Base-by-base conservation (phyloP, 2,888 invertebrate genomes). In the Tenthredo scrophulariae region DNA sequence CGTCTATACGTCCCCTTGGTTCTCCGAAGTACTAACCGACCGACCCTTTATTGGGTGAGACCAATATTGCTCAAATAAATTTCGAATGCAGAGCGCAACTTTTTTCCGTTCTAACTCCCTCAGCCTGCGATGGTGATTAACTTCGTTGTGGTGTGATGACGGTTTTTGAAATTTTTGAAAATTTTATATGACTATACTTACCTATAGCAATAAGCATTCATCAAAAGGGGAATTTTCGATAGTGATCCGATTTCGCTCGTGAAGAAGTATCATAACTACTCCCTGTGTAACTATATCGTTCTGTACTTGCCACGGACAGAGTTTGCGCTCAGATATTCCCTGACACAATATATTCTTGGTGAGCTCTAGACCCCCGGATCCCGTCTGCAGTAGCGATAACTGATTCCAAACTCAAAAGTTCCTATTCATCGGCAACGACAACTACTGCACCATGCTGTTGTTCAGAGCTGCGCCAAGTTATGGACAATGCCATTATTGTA, bases 21-120 rank as follows among this genome's bases (percentile, higher is more conserved):
- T 77, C 33, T 77, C n/a, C 26, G 43, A 74, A 40, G 77, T 77
- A 77, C 29, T 18, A 13, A 33, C 77, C 77, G 22, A 74, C 77
- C 54, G n/a, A 26, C 50, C 54, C 50, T 77, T 77, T 77, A 77
- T 77, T 77, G 33, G 46, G 29, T 18, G 9, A 46, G 54, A 54
- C 77, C 54, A 18, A 54, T 50, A 77, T 77, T 77, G 77, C 77
- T 54, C 6, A 54, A 54, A 77, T 54, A 77, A 77, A 54, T 77
- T 72, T 54, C 72, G 54, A 77, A 26, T 33, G 18, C 77, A 18
- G 74, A 18, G 74, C 33, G 50, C 29, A 54, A 33, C 7, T 67
- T 6, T 33, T 67, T 18, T 15, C 5, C 33, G 6, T 33, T 29
- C 37, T 37, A 37, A 67, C 29, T 67, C 6, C 18, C 67, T 15